phyloP scores from a whole-genome alignment of 2,113 vertebrate genomes.

The Paraplagusia blochii region DNA sequence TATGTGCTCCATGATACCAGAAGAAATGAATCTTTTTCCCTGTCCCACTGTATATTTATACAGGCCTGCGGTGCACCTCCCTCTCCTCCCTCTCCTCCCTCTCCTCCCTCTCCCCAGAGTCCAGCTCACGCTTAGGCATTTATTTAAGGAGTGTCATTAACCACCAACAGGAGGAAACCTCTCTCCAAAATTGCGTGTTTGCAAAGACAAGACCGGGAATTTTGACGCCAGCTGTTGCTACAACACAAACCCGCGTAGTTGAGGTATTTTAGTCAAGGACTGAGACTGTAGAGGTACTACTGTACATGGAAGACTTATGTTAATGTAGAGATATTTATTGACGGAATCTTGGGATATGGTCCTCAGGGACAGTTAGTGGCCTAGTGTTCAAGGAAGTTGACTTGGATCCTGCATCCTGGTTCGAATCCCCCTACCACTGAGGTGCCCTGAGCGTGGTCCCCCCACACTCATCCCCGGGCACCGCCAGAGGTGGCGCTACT shows the following conservation, averaged over 20 bases:
- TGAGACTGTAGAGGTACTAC: no score
- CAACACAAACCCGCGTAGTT: slow-evolving; percentile 12
- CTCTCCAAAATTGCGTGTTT: slow-evolving; percentile 59
- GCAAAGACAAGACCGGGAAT: slow-evolving; percentile 37
- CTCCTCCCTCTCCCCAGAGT: slow-evolving; percentile 50
- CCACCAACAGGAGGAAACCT: slow-evolving; percentile 62
- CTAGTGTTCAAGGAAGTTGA: no score
- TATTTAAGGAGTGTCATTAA: slow-evolving; percentile 73
- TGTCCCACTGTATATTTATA: slow-evolving; percentile 64
- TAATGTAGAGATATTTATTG: no score
- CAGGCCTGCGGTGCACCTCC: slow-evolving; percentile 46
- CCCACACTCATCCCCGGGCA: no score
- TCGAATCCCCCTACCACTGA: no score
- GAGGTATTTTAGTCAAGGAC: no score
- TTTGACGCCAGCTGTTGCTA: slow-evolving; percentile 23
- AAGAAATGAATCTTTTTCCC: slow-evolving; percentile 68
- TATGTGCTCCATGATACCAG: slow-evolving; percentile 62
- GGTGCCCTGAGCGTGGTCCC: no score
- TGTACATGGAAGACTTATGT: no score
- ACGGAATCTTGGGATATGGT: no score
- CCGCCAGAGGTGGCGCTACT: no score
- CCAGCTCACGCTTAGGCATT: slow-evolving; percentile 56
- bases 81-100: slow-evolving; percentile 41
- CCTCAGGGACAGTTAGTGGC: no score
- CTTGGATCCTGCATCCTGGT: no score